Evolutionary conservation across 2,888 invertebrate genomes (phyloP), one percentile per base, ranked within the genome.

Genomic region (Philereme transversata): DNA sequence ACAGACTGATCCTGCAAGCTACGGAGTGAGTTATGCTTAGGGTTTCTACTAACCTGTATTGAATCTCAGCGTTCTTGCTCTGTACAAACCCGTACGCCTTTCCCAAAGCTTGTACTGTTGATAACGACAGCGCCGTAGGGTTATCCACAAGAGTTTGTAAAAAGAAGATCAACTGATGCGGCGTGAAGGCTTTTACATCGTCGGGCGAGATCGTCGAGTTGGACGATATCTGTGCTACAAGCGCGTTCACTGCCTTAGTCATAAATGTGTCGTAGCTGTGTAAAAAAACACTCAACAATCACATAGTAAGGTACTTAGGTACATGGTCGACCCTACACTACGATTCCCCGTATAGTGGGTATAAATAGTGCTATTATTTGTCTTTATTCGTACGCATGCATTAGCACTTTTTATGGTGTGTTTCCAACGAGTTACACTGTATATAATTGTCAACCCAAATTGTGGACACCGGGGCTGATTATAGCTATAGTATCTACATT

Each of bases 61-160:
- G 93, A 52, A 98, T 96, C 89, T 99, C 98, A 0, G 95, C 92
- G 83, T 98, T 99, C 71, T 94, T 94, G 5, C 93, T 93, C 0
- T 80, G 78, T 54, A 93, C 93, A 60, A 98, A 88, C 36, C 93
- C 90, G 81, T 97, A 98, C 0, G 93, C 81, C 0, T 89, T 80
- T 45, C 80, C 83, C 3, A 85, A 45, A 0, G 34, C 46, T 0
- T 51, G 54, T n/a, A 95, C 80, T 72, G 94, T 95, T 1, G 86
- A 83, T 2, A 95, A 61, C 0, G 94, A 75, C 40, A 95, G 72
- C 0, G 93, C 84, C 0, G 93, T 83, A 0, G 88, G 69, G 0
- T 90, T 82, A 54, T 95, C 94, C 4, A 95, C 86, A n/a, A 97
- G 84, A 72, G 94, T 93, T 50, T 95, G 94, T 34, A 97, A 84